A percentile compares a stretch with the other conserved stretches of the same genome.
These are phyloP conservation scores for Galerucella calmariensis DNA, from an alignment of 2,888 invertebrate genomes.

Conservation along the genomic window DNA sequence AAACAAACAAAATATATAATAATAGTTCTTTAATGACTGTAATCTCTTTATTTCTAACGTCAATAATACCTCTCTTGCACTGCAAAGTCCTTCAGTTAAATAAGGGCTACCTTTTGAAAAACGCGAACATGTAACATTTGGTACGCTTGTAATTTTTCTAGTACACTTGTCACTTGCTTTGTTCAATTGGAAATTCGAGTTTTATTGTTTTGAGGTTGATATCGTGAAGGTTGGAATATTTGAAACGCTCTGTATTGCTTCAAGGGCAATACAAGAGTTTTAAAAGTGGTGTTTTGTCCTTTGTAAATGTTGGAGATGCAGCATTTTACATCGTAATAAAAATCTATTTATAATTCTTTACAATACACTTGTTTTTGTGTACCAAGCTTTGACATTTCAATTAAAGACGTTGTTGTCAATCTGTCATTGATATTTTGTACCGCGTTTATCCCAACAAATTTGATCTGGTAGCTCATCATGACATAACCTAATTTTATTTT, in stretches of 20 bases:
- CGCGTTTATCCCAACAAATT: too few relatives aligned
- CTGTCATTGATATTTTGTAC: neutral
- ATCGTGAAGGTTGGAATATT: constrained; percentile 11
- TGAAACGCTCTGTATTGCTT: constrained; percentile 31
- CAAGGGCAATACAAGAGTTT: constrained; percentile 24
- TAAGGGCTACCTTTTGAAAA: constrained; percentile 31
- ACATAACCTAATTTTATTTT: too few relatives aligned
- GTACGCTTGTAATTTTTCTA: constrained; percentile 37
- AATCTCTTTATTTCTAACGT: constrained; percentile 36
- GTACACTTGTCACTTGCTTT: constrained; percentile 39
- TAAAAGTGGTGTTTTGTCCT: constrained; percentile 14
- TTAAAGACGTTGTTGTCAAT: neutral
- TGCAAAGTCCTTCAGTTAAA: constrained; percentile 26
- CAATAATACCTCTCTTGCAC: constrained; percentile 25
- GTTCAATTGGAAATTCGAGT: constrained; percentile 37
- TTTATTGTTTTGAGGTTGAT: constrained; percentile 33
- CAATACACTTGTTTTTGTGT: neutral
- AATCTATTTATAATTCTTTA: constrained; percentile 4
- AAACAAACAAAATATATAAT: constrained; percentile 23
- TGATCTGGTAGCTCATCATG: too few relatives aligned
- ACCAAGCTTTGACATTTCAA: neutral
- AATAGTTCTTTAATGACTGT: constrained; percentile 25
- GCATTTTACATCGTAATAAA: neutral
- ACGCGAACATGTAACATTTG: constrained; percentile 38
- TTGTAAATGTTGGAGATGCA: constrained; percentile 1